A percentile compares a stretch with the other conserved stretches of the same genome.
Evolutionary conservation across 2,888 invertebrate species (phyloP).

Genomic region (Hermodice carunculata): DNA sequence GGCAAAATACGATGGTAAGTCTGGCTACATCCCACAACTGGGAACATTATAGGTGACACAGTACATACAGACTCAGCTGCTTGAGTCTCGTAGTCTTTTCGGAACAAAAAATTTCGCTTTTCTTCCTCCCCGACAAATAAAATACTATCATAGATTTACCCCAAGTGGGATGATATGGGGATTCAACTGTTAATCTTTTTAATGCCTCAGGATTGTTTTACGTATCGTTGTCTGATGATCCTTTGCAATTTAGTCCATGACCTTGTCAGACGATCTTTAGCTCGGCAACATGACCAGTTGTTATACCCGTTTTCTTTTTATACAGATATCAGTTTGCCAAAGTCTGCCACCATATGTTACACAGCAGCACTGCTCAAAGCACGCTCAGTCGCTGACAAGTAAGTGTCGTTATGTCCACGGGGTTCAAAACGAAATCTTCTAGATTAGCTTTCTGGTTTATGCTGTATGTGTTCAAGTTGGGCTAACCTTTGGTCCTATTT

Average conservation of each 20-base stretch:
- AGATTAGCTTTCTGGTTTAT: too few relatives aligned
- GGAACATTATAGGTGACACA: background rate
- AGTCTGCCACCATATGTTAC: conserved; percentile 95
- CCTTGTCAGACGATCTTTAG: background rate
- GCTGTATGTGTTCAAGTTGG: too few relatives aligned
- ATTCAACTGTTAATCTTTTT: too few relatives aligned
- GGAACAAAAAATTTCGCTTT: too few relatives aligned
- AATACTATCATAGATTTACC: too few relatives aligned
- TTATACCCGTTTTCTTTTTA: conserved; percentile 26
- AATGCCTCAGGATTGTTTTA: too few relatives aligned
- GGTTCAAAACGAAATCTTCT: too few relatives aligned
- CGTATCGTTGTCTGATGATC: too few relatives aligned
- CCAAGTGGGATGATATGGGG: too few relatives aligned
- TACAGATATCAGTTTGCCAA: conserved; percentile 88
- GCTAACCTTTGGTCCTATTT: too few relatives aligned
- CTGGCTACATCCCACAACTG: background rate
- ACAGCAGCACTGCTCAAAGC: conserved; percentile 95
- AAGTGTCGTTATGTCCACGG: conserved; percentile 64
- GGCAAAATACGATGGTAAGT: conserved; percentile 84
- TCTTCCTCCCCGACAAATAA: too few relatives aligned
- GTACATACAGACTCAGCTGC: background rate
- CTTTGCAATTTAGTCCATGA: background rate
- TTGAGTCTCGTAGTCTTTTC: too few relatives aligned
- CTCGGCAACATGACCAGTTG: background rate
- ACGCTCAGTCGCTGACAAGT: conserved; percentile 88